Conservation (phyloP, 2,888 invertebrate species). For the Lamellibrachia columna region DNA sequence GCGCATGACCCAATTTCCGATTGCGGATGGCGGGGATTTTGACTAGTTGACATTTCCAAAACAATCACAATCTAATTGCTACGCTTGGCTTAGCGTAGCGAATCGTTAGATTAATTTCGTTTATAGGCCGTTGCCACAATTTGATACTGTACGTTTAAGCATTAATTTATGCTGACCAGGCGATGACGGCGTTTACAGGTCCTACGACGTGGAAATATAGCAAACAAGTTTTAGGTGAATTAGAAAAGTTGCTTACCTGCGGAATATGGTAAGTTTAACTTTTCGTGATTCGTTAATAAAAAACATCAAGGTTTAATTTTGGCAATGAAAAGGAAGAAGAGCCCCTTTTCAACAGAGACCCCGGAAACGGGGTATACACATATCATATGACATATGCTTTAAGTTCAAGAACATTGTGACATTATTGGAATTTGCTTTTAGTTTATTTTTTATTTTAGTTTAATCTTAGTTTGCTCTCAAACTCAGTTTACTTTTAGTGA, state of each 20-base stretch:
- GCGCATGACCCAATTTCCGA: background rate
- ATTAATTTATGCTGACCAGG: background rate
- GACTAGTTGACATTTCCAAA: background rate
- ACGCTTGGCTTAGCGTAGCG: background rate
- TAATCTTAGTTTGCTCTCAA: too few species aligned
- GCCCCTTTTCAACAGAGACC: too few species aligned
- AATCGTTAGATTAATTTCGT: background rate
- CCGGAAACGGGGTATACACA: too few species aligned
- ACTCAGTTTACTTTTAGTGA: too few species aligned
- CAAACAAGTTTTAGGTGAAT: conserved; percentile 17
- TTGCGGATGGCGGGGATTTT: conserved; percentile 1
- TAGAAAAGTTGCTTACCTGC: conserved; percentile 23
- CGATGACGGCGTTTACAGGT: background rate
- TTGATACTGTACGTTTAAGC: too few species aligned
- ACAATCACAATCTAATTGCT: background rate
- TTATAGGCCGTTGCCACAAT: background rate
- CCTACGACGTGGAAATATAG: background rate
- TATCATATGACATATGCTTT: too few species aligned
- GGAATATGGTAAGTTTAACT: conserved; percentile 20
- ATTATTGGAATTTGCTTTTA: too few species aligned
- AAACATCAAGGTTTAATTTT: too few species aligned
- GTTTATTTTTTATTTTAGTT: too few species aligned
- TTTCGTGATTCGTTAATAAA: background rate
- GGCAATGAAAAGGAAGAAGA: too few species aligned
- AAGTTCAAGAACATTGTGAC: too few species aligned